A percentile compares a stretch with the other conserved stretches of the same genome.
phyloP scores from a whole-genome alignment of 2,797 vertebrate species.

The Lepus oiostolus region DNA sequence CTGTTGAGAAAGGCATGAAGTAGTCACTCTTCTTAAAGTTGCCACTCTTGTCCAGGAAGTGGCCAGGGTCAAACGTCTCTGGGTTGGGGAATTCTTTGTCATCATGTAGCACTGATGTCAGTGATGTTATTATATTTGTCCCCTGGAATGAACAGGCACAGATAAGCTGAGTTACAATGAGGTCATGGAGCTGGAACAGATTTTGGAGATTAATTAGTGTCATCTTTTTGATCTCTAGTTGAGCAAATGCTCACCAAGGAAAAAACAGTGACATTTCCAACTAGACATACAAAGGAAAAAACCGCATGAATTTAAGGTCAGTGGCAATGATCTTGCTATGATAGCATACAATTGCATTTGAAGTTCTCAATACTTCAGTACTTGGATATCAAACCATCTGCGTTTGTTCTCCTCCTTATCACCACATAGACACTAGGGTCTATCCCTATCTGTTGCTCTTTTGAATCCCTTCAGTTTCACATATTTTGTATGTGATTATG shows the following conservation, averaged over 20 bases:
- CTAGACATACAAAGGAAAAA: background rate
- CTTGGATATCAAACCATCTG: too few relatives aligned
- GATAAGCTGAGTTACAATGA: background rate
- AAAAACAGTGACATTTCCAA: background rate
- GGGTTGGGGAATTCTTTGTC: slow-evolving; percentile 83
- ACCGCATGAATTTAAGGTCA: background rate
- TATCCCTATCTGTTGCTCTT: background rate
- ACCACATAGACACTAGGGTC: background rate
- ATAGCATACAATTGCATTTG: background rate
- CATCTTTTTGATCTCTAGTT: background rate
- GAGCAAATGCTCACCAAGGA: background rate
- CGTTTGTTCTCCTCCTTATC: background rate
- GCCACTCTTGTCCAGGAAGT: slow-evolving; percentile 85
- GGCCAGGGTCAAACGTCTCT: slow-evolving; percentile 83
- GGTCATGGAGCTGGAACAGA: background rate
- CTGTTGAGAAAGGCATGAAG: slow-evolving; percentile 86
- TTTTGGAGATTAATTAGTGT: background rate
- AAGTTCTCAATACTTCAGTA: background rate
- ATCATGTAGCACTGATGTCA: slow-evolving; percentile 77
- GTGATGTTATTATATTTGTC: slow-evolving; percentile 33
- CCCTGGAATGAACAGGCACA: background rate
- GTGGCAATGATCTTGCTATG: background rate
- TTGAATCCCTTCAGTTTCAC: background rate
- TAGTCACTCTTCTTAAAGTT: slow-evolving; percentile 85
- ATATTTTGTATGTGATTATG: background rate